These are phyloP conservation scores for Nomada fucata DNA, from an alignment of 2,888 invertebrate species.

Conservation along the genomic window DNA sequence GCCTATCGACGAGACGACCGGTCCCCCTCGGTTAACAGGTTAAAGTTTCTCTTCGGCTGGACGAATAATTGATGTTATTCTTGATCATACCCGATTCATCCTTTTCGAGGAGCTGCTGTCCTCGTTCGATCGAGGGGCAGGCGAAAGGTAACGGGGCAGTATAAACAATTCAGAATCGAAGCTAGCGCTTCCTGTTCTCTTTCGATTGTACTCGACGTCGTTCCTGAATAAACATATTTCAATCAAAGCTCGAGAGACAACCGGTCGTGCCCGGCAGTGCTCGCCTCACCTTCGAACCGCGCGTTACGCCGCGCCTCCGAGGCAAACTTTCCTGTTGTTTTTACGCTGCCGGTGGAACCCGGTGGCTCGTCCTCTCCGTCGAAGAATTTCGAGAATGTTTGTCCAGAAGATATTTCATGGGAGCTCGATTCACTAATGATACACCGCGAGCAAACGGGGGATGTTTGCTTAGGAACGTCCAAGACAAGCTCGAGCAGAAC, in stretches of 20 bases:
- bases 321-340: constrained; percentile 26
- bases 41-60: background rate
- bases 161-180: constrained; percentile 57
- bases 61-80: constrained; percentile 27
- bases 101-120: background rate
- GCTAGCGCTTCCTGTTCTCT: constrained; percentile 47
- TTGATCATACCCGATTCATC: constrained; percentile 22
- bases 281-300: constrained; percentile 42
- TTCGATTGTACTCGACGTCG: constrained; percentile 61
- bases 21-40: background rate
- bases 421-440: background rate
- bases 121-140: background rate
- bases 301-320: background rate
- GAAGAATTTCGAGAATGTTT: constrained; percentile 25
- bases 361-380: background rate
- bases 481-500: no score
- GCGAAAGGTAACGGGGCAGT: constrained; percentile 43
- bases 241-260: constrained; percentile 54
- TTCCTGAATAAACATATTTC: constrained; percentile 66
- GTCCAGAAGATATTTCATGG: background rate
- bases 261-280: constrained; percentile 15
- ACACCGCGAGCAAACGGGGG: background rate
- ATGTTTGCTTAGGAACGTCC: background rate
- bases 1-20: background rate
- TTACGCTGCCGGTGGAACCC: constrained; percentile 17